Conservation (phyloP, 2,113 vertebrate genomes). For the Holacanthus passer region DNA sequence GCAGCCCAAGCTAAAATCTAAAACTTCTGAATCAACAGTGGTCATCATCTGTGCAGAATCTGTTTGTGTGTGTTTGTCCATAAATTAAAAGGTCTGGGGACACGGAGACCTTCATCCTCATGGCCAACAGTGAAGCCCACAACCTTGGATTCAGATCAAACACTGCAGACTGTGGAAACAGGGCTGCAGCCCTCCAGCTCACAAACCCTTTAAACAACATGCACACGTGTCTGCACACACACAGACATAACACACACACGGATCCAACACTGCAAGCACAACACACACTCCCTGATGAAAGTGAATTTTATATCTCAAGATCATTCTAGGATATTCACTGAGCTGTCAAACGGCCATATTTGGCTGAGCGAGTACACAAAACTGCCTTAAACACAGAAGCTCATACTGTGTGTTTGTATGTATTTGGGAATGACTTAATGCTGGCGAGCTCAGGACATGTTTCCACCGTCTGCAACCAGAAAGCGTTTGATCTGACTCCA, state of each 20-base stretch:
- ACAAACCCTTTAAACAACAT: slow-evolving; percentile 46
- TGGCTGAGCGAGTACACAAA: slow-evolving; percentile 5
- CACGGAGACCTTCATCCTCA: slow-evolving; percentile 25
- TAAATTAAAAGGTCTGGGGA: slow-evolving; percentile 34
- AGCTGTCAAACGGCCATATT: background rate
- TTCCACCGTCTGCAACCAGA: slow-evolving; percentile 57
- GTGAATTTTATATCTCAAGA: slow-evolving; percentile 18
- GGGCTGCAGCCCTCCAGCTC: slow-evolving; percentile 27
- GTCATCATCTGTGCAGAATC: background rate
- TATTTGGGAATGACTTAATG: slow-evolving; percentile 33
- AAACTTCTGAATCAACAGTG: slow-evolving; percentile 9
- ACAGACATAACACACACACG: slow-evolving; percentile 15
- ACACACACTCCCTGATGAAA: slow-evolving; percentile 32
- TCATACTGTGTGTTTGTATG: slow-evolving; percentile 23
- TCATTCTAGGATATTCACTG: slow-evolving; percentile 14
- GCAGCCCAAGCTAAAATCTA: background rate
- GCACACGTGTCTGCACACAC: slow-evolving; percentile 24
- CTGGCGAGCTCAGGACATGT: slow-evolving; percentile 48
- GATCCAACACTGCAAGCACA: background rate
- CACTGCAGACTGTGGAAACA: slow-evolving; percentile 48
- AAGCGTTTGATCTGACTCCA: slow-evolving; percentile 75
- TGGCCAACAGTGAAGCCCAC: slow-evolving; percentile 17
- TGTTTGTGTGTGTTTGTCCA: slow-evolving; percentile 5
- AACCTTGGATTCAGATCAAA: slow-evolving; percentile 67
- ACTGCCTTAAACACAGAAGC: background rate